Conservation (phyloP, 2,113 vertebrate species). For the Bufo bufo region DNA sequence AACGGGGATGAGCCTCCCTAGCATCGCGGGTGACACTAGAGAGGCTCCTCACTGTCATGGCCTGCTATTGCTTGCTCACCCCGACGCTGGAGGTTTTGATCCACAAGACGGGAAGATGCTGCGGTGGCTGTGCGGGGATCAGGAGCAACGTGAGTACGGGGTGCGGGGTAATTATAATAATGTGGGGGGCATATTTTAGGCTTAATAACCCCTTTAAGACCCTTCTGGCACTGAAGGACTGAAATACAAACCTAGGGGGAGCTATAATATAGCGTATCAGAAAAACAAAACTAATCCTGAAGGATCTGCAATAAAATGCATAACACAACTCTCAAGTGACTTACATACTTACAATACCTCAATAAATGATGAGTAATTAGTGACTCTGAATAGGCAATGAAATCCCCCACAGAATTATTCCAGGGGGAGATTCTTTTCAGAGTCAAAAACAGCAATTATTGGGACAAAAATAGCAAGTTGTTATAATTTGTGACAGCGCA, state of each 20-base stretch:
- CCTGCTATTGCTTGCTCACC: no score
- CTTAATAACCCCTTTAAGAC: neutral
- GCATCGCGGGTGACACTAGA: no score
- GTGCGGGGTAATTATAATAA: no score
- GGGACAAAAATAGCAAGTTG: conserved; percentile 31
- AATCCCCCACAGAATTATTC: conserved; percentile 28
- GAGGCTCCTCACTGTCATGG: no score
- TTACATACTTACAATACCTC: conserved; percentile 28
- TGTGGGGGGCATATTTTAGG: no score
- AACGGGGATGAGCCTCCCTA: no score
- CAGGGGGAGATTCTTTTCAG: conserved; percentile 15
- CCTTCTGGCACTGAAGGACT: neutral
- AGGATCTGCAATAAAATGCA: conserved; percentile 21
- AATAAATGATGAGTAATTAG: conserved; percentile 40
- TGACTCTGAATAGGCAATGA: conserved; percentile 1
- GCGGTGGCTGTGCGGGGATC: no score
- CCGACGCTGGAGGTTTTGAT: no score
- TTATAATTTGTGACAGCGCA: neutral
- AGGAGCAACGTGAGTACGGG: no score
- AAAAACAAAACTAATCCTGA: conserved; percentile 33
- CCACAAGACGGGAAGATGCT: no score
- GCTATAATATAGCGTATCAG: neutral
- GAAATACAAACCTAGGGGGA: neutral
- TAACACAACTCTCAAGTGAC: neutral
- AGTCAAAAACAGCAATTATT: conserved; percentile 50